Evolutionary conservation across 2,113 vertebrate species (phyloP), one percentile per base, ranked within the genome.

Genomic region (Riparia riparia): DNA sequence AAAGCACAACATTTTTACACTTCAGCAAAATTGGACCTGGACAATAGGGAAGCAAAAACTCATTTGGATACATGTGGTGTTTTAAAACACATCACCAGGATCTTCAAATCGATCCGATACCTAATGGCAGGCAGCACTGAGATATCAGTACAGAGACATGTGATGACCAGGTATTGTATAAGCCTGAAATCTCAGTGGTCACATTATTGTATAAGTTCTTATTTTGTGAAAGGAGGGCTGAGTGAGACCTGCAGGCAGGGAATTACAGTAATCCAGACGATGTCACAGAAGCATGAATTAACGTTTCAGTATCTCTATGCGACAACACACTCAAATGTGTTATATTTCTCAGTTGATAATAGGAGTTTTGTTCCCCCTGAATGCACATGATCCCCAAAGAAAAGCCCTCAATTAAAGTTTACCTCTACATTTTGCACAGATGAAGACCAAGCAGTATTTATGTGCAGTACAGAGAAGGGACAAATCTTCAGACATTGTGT

Each of bases 11-110:
- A 50, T 93, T 97, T 98, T 96, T 95, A 97, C 90, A 97, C 94
- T 94, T 93, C 85, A 97, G 85, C 95, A 97, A 97, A 98, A 98
- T 86, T 94, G 93, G 85, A 51, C 66, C 89, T 85, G 81, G 95
- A 95, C 97, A 94, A 98, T 89, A 87, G 97, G 98, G 97, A 98
- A 95, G 81, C 93, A 89, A 94, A 98, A 98, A 97, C 92, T 98
- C 97, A 98, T 98, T 97, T 98, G 93, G 97, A 98, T 98, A 97
- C 97, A 97, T 49, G 65, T 65, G 58, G 96, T 96, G 97, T 96
- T 98, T 96, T 89, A 96, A 97, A 97, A 96, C 82, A 90, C 69
- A 97, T 96, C 96, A 91, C 95, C 85, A 58, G 96, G 95, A 95
- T 89, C 94, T 97, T 86, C 80, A 82, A 94, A 97, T 98, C 72